Percentiles rank a stretch among this genome's conserved stretches.
phyloP scores from a whole-genome alignment of 2,113 vertebrate species.

The Oenanthe melanoleuca region DNA sequence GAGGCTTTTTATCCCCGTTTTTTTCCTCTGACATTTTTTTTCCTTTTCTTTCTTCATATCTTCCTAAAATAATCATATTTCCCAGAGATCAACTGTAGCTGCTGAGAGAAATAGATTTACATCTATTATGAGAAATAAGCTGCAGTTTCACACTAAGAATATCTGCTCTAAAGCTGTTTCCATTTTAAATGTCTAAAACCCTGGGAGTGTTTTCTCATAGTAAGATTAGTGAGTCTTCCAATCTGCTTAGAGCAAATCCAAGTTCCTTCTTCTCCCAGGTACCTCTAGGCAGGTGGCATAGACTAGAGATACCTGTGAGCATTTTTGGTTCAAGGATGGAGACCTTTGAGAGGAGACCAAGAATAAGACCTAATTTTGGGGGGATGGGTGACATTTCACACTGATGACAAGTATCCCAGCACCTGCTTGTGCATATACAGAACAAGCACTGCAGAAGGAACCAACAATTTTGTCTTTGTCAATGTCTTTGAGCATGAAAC shows the following conservation, averaged over 20 bases:
- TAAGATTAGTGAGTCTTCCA: not conserved
- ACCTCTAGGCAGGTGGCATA: not conserved
- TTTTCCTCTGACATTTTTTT: not conserved
- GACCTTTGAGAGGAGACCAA: not conserved
- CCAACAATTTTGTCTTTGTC: not conserved
- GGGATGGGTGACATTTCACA: not conserved
- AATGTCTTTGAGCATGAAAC: not conserved
- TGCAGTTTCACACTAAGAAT: not conserved
- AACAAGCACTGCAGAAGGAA: not conserved
- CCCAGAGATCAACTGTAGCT: not conserved
- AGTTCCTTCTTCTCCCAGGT: not conserved
- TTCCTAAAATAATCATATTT: not conserved
- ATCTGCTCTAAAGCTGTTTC: not conserved
- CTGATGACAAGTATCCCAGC: not conserved
- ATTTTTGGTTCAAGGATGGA: not conserved
- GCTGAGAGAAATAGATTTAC: not conserved
- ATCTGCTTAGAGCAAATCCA: not conserved
- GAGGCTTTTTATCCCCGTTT: accelerated
- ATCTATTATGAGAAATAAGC: not conserved
- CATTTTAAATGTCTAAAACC: not conserved
- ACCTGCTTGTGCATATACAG: not conserved
- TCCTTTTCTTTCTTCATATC: accelerated
- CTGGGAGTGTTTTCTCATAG: not conserved
- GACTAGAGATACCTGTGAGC: not conserved
- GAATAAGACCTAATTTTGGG: not conserved